Conservation (phyloP, 2,113 vertebrate species). For the Arvicanthis niloticus region DNA sequence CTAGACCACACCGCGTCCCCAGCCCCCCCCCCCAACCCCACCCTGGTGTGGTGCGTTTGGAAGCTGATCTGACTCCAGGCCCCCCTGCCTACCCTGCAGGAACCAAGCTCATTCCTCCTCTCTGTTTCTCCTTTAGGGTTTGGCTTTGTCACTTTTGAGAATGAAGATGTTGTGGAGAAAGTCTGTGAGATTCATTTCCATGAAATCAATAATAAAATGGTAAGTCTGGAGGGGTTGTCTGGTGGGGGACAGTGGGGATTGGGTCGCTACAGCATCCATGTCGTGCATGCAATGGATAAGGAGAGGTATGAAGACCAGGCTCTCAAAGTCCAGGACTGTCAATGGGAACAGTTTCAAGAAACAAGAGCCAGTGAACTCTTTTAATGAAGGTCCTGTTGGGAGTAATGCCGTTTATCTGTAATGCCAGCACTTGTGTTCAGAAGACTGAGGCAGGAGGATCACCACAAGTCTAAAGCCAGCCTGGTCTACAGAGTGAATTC, state of each 20-base stretch:
- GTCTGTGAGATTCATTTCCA: conserved; percentile 99
- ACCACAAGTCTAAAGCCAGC: not conserved
- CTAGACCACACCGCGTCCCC: not conserved
- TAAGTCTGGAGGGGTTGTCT: conserved; percentile 86
- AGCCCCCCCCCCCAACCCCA: not conserved
- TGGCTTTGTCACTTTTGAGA: conserved; percentile 99
- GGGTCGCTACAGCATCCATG: rapidly evolving
- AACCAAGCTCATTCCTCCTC: conserved; percentile 58
- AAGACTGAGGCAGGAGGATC: not conserved
- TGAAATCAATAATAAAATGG: conserved; percentile 99
- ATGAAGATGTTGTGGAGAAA: conserved; percentile 99
- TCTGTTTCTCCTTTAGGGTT: conserved; percentile 90
- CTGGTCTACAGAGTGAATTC: not conserved
- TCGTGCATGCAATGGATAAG: not conserved
- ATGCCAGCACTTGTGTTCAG: not conserved
- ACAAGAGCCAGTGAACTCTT: not conserved
- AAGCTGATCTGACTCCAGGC: not conserved
- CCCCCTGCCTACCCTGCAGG: not conserved
- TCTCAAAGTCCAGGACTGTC: too few species aligned
- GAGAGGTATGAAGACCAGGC: rapidly evolving
- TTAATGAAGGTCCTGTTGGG: not conserved
- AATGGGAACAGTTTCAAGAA: not conserved
- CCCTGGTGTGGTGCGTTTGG: not conserved
- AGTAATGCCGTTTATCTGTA: not conserved
- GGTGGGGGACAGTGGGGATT: not conserved